Conservation (phyloP, 2,113 vertebrate genomes). For the Leucosticte australis region DNA sequence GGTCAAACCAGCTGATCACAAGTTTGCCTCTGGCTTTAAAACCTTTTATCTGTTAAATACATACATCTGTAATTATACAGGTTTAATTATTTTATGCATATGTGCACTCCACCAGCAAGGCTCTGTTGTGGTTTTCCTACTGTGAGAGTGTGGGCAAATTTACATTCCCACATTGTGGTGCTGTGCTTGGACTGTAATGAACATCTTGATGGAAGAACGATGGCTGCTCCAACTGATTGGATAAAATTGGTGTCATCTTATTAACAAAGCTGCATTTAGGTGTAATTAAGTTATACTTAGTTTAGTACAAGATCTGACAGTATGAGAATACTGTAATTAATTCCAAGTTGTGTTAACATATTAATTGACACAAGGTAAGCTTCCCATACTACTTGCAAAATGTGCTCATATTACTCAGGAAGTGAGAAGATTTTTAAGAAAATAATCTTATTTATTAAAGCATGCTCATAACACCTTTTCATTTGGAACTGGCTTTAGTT, state of each 20-base stretch:
- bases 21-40: neutral
- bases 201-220: neutral
- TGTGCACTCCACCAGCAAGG: neutral
- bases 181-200: neutral
- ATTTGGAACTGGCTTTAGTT: neutral
- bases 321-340: neutral
- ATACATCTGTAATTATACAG: neutral
- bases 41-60: neutral
- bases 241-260: neutral
- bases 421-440: neutral
- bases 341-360: neutral
- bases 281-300: neutral
- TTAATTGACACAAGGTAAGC: neutral
- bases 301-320: neutral
- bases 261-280: neutral
- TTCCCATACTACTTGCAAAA: neutral
- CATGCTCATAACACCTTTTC: neutral
- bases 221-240: neutral
- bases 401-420: neutral
- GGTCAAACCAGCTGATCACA: neutral
- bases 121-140: constrained; percentile 5
- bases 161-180: neutral
- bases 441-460: neutral
- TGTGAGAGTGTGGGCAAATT: neutral
- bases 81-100: neutral